Evolutionary conservation across 2,113 vertebrate species (phyloP), one percentile per base, ranked within the genome.

Genomic region (Grus americana): DNA sequence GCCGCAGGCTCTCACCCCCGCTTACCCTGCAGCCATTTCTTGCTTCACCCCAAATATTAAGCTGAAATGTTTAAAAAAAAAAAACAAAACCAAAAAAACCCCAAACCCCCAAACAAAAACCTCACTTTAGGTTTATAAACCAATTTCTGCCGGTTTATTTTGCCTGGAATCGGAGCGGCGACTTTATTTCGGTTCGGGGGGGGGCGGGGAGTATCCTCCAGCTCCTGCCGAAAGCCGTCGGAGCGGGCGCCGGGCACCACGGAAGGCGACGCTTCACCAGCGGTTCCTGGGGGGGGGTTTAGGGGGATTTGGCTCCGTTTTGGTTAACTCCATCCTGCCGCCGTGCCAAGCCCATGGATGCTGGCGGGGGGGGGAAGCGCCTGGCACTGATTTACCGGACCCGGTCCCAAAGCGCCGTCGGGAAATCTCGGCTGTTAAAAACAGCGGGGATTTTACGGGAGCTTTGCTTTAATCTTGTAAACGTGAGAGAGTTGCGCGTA

Each of bases 1-100:
- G 3, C 47, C 3, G 16, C 26, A 1, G 38, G 49, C 32, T n/a
- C 50, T 46, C 17, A 1, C 21, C 36, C 27, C 14, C 0, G 20
- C 15, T 32, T 32, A 11, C 66, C 38, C 67, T 8, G 38, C 47
- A 8, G 57, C 40, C 0, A 1, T 46, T n/a, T 5, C 17, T 22
- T 18, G 42, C 11, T 23, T 22, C 9, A 12, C 24, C 73, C 63
- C 62, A 8, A n/a, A 29, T 40, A 49, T n/a, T 22, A 18, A 70
- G 21, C 27, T 11, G 17, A 24, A 38, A 36, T 5, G 20, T 66
- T 38, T 38, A 38, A 38, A 38, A 38, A 38, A 38, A 38, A 34
- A 40, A 15, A 47, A 34, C n/a, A n/a, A n/a, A n/a, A n/a, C n/a
- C 46, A 15, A 52, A 52, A 13, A 24, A 54, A 54, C 13, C 52